Percentiles rank a stretch among this genome's conserved stretches.
These are phyloP conservation scores for Puffinus mauretanicus DNA, from an alignment of 2,113 vertebrate species.

Conservation along the genomic window DNA sequence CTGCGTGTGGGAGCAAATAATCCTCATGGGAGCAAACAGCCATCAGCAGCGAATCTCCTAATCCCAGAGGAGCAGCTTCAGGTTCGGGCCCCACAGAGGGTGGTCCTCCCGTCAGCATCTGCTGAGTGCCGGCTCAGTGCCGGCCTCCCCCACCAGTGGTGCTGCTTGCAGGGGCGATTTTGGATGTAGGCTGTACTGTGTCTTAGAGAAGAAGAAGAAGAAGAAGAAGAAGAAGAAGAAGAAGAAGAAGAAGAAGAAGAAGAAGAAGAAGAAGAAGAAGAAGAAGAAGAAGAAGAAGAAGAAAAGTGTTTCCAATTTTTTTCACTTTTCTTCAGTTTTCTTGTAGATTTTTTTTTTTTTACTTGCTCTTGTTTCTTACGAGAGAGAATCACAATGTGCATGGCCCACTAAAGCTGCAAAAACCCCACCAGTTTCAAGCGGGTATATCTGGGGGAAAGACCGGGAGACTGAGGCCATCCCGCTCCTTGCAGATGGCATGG, in stretches of 20 bases:
- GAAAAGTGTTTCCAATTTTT: neutral
- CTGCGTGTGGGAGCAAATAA: neutral
- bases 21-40: neutral
- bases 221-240: neutral
- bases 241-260: neutral
- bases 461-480: neutral
- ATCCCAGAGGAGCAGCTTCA: neutral
- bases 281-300: neutral
- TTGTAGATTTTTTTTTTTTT: neutral
- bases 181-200: neutral
- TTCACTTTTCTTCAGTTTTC: neutral
- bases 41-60: neutral
- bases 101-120: neutral
- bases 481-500: neutral
- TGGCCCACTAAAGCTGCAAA: neutral
- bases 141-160: fast-evolving
- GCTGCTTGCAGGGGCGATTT: neutral
- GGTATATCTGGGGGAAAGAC: neutral
- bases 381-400: fast-evolving
- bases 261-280: neutral
- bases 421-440: neutral
- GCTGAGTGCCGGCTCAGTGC: neutral
- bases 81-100: neutral
- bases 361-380: neutral
- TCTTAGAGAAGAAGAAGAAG: neutral